Evolutionary conservation across 37 sponge, comb jelly and placozoan species (phyloP).

Genomic region (Geodia barretti): DNA sequence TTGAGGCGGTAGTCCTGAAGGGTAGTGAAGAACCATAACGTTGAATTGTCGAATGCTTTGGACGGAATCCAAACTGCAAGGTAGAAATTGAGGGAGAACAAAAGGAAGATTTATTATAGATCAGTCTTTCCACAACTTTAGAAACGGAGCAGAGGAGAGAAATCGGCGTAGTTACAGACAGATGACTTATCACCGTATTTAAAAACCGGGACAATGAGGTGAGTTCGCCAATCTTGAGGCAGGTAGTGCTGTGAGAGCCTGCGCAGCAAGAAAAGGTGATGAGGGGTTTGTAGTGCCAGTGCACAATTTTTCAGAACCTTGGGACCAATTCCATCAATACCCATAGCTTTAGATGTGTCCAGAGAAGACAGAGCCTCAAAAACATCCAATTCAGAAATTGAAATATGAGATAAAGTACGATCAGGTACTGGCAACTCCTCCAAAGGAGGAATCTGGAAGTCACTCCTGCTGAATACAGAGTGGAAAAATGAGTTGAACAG

Average conservation of each 20-base stretch:
- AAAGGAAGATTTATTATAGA: conserved; percentile 27
- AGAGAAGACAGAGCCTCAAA: not conserved
- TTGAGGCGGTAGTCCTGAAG: not conserved
- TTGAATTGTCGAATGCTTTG: not conserved
- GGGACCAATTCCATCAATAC: conserved; percentile 26
- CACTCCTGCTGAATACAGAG: too few species aligned
- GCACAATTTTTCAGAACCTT: conserved; percentile 24
- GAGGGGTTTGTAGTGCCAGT: not conserved
- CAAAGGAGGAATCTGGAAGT: too few species aligned
- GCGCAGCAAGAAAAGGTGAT: not conserved
- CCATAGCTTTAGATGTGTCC: conserved; percentile 16
- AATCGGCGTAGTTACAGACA: conserved; percentile 37
- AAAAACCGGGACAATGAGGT: not conserved
- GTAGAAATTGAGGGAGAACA: not conserved
- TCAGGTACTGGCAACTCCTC: not conserved
- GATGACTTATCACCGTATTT: conserved; percentile 17
- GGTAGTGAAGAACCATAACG: not conserved
- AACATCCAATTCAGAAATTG: not conserved
- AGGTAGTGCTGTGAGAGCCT: not conserved
- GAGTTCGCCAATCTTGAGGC: conserved; percentile 8
- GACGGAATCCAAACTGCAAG: conserved; percentile 20
- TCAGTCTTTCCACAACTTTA: conserved; percentile 18
- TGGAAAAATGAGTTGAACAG: too few species aligned
- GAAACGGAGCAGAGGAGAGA: conserved; percentile 38
- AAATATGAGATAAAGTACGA: not conserved